Evolutionary conservation across 2,888 invertebrate species (phyloP), one percentile per base, ranked within the genome.

Genomic region (Callyntrura sp.): DNA sequence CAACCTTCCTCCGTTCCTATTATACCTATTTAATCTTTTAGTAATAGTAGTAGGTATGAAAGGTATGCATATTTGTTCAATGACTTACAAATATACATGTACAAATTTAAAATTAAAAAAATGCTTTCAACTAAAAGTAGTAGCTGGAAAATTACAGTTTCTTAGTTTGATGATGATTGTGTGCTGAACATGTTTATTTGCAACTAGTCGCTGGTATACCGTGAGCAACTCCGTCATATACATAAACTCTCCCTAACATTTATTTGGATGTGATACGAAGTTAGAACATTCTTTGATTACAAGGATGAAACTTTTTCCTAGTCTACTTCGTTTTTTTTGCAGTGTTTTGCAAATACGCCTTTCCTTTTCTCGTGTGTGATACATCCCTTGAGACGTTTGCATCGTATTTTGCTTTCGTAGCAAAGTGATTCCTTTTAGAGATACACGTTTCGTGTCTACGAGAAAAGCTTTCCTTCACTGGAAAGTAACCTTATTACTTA

Each of bases 351-450:
- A 78, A 57, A 55, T 35, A 55, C n/a, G 55, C 57, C n/a, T 28
- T n/a, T n/a, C n/a, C 20, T 48, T 20, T 73, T 23, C 78, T 68
- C n/a, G 17, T 70, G 12, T 70, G 68, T 17, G 55, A 28, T 25
- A 51, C 25, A 55, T 84, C 84, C 48, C 84, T 0, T 1, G 84
- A 70, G 84, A 84, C 70, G 14, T 35, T 55, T 48, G 20, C 25
- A 76, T 43, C 45, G 45, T 70, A 28, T 84, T 84, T 84, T 57
- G 23, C 73, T 23, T 35, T 60, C 35, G 55, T 35, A 73, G 23
- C 60, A 76, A 76, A 76, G 48, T 76, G 85, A 85, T 60, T 70
- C 62, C 23, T 17, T 76, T 60, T 60, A 85, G 60, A 55, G 76
- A 62, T 70, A 35, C n/a, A 23, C 9, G 12, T 45, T 23, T 62